Evolutionary conservation across 2,888 invertebrate species (phyloP).

Genomic region (Mantis religiosa): DNA sequence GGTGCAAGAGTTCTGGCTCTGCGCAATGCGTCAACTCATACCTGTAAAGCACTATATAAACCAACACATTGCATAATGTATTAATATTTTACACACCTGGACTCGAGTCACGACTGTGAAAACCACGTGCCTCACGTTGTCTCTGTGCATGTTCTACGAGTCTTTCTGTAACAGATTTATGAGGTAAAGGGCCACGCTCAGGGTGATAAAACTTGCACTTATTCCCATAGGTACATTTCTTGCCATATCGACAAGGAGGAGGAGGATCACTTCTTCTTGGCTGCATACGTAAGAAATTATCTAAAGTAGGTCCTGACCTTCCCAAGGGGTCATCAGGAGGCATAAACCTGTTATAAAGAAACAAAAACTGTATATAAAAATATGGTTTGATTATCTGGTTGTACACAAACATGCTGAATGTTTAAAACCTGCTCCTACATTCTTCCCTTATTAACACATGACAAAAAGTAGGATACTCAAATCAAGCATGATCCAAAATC

Average conservation of each 20-base stretch:
- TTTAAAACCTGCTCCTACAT: not conserved
- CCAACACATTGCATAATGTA: not conserved
- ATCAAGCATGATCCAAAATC: too few relatives aligned
- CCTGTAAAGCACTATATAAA: too few relatives aligned
- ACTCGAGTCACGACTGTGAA: conserved; percentile 41
- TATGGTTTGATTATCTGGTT: not conserved
- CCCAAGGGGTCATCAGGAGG: conserved; percentile 93
- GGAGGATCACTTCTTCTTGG: conserved; percentile 60
- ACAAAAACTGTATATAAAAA: not conserved
- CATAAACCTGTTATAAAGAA: conserved; percentile 66
- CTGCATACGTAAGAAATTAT: conserved; percentile 71
- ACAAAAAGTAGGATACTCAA: too few relatives aligned
- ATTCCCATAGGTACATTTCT: conserved; percentile 95
- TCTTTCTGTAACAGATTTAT: conserved; percentile 81
- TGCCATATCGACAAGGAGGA: conserved; percentile 89
- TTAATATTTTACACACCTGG: conserved; percentile 34
- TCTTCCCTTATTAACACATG: not conserved
- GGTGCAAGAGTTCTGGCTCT: too few relatives aligned
- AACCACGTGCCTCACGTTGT: conserved; percentile 59
- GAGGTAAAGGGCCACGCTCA: conserved; percentile 78
- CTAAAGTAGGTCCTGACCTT: conserved; percentile 79
- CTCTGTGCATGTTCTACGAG: conserved; percentile 78
- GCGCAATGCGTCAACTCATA: too few relatives aligned
- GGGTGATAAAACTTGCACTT: conserved; percentile 96
- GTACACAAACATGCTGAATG: not conserved